Evolutionary conservation across 1,140 invertebrate genomes (phyloP), one percentile per base, ranked within the genome.

Genomic region (Drosophila sproati): DNA sequence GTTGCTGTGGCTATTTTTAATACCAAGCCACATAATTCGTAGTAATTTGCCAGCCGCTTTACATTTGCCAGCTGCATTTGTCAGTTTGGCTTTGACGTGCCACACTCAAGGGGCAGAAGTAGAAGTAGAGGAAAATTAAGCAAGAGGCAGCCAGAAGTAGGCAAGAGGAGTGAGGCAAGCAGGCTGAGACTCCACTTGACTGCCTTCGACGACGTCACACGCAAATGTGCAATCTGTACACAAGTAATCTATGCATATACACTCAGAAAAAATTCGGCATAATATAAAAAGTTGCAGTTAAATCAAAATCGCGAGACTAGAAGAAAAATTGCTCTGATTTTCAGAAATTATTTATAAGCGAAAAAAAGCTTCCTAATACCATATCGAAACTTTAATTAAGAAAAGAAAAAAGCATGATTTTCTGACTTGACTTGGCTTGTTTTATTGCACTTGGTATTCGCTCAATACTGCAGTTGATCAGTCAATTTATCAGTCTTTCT

Each of bases 21-120:
- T 89, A 75, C 63, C 74, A 85, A 87, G 75, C 81, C 78, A 79
- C 85, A 88, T 89, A 88, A 90, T 90, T 88, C 85, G 89, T 72
- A 78, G 85, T 85, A 88, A 88, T 85, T 89, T 88, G 83, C 80
- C 73, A 80, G 82, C 67, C 57, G 64, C 68, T 77, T 72, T 73
- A 76, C 78, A 79, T 71, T 80, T 80, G 70, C 72, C 85, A 89
- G 80, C 76, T 88, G 85, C 80, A 90, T 62, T 77, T 87, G 74
- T 39, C 72, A 61, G 67, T 73, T 55, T 62, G 62, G 43, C 68
- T 71, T 47, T 63, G 67, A 67, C 63, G 62, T 57, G 63, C 70
- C 62, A 67, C 59, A 55, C 29, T 12, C 37, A 10, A 41, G 39
- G 3, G n/a, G 8, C 8, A 41, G 6, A 8, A 41, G 6, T 10